A percentile compares a stretch with the other conserved stretches of the same genome.
Evolutionary conservation across 2,888 invertebrate genomes (phyloP).

Genomic region (Epiblema foenella): DNA sequence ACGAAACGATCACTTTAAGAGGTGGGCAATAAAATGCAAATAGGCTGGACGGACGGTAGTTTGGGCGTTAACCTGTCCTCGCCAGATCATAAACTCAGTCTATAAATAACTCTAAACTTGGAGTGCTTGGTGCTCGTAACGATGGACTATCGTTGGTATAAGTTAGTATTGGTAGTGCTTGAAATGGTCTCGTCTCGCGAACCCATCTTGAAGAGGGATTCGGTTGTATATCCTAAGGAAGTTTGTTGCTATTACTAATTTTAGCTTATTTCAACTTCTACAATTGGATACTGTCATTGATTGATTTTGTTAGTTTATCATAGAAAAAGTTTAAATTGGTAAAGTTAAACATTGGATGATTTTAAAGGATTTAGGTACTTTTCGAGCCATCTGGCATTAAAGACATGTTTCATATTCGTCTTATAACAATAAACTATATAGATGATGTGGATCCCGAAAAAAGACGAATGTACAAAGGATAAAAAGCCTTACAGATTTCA

Average conservation of each 20-base stretch:
- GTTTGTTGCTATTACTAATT: not conserved
- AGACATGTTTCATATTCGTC: no score
- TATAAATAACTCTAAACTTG: slow-evolving; percentile 56
- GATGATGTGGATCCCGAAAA: no score
- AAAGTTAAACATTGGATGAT: no score
- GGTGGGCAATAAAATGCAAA: slow-evolving; percentile 62
- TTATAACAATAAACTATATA: no score
- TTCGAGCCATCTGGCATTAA: no score
- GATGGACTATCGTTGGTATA: not conserved
- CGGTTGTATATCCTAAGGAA: not conserved
- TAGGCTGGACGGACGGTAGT: slow-evolving; percentile 55
- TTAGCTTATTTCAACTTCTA: not conserved
- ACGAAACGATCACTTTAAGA: slow-evolving; percentile 55
- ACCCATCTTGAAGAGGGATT: not conserved
- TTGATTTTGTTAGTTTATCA: not conserved
- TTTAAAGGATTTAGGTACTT: no score
- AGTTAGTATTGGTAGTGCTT: not conserved
- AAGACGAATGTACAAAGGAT: no score
- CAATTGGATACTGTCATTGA: not conserved
- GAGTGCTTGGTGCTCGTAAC: slow-evolving; percentile 34
- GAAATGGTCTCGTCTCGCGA: slow-evolving; percentile 1
- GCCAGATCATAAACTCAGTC: slow-evolving; percentile 54
- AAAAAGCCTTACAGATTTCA: no score
- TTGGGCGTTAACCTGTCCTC: slow-evolving; percentile 65
- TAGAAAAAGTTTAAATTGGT: not conserved